phyloP scores from a whole-genome alignment of 2,888 invertebrate genomes.

The Torymus texanus region DNA sequence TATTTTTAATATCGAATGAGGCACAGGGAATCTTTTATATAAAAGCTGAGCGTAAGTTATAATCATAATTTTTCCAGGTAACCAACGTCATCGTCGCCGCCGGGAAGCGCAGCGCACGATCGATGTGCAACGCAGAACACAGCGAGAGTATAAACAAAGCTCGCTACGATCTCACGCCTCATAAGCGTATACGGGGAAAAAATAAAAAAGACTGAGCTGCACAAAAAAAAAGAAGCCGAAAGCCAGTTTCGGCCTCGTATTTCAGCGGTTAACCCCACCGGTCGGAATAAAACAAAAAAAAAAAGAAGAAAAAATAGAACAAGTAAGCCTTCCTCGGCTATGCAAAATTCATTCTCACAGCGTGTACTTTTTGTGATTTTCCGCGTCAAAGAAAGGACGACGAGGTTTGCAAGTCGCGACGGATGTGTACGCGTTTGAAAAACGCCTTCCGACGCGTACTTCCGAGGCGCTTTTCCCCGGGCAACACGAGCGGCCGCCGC shows the following conservation, averaged over 20 bases:
- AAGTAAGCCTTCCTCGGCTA: neutral
- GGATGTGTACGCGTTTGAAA: constrained; percentile 51
- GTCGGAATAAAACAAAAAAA: constrained; percentile 21
- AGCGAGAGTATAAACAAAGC: constrained; percentile 23
- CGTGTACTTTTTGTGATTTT: neutral
- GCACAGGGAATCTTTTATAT: too few relatives aligned
- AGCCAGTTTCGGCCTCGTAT: constrained; percentile 23
- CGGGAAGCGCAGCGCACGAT: too few relatives aligned
- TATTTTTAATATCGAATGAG: too few relatives aligned
- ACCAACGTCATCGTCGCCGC: too few relatives aligned
- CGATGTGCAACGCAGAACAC: too few relatives aligned
- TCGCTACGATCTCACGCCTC: constrained; percentile 11
- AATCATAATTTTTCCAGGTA: too few relatives aligned
- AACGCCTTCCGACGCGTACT: constrained; percentile 51
- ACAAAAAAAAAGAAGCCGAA: neutral
- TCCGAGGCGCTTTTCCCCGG: too few relatives aligned
- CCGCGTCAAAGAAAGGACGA: constrained; percentile 11
- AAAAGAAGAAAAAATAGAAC: too few relatives aligned
- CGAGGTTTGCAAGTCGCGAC: constrained; percentile 25
- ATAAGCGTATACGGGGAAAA: constrained; percentile 37
- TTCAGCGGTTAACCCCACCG: constrained; percentile 42
- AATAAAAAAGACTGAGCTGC: neutral
- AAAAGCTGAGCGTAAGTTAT: too few relatives aligned
- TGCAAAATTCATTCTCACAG: constrained; percentile 17
- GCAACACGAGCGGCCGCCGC: neutral